phyloP scores from a whole-genome alignment of 53 echinoderm and acorn worm species.

The Echinometra lucunter region DNA sequence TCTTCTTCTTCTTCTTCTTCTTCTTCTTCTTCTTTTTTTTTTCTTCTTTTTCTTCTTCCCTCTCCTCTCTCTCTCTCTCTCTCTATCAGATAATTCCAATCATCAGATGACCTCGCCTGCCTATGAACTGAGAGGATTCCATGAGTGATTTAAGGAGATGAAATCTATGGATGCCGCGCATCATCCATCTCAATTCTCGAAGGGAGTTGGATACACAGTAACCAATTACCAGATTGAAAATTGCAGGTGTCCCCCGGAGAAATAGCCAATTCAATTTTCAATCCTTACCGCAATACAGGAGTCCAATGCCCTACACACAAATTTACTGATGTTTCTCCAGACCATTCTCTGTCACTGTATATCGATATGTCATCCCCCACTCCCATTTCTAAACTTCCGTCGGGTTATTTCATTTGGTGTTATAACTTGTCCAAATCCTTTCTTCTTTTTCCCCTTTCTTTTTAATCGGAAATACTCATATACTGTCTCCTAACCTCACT shows the following conservation, averaged over 20 bases:
- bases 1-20: neutral
- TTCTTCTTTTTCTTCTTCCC: neutral
- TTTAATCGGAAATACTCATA: too few species aligned
- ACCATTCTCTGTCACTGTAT: neutral
- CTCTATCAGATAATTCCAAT: neutral
- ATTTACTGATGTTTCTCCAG: neutral
- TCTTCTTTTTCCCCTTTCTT: too few species aligned
- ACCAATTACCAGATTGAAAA: slow-evolving; percentile 57
- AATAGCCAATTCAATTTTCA: slow-evolving; percentile 38
- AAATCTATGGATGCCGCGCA: neutral
- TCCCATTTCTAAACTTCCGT: too few species aligned
- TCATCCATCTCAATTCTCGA: slow-evolving; percentile 12
- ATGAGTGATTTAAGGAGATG: neutral
- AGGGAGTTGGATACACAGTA: slow-evolving; percentile 17
- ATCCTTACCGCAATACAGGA: neutral
- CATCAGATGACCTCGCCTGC: neutral
- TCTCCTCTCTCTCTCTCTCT: slow-evolving; percentile 16
- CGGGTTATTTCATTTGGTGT: too few species aligned
- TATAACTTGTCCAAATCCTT: too few species aligned
- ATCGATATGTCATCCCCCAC: too few species aligned
- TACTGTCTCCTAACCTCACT: too few species aligned
- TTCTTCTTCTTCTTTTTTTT: neutral
- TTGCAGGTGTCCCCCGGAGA: slow-evolving; percentile 25
- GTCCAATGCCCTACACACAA: neutral
- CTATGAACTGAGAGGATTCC: neutral